Base-by-base conservation (phyloP, 2,888 invertebrate genomes). In the Polymixis flavicincta region DNA sequence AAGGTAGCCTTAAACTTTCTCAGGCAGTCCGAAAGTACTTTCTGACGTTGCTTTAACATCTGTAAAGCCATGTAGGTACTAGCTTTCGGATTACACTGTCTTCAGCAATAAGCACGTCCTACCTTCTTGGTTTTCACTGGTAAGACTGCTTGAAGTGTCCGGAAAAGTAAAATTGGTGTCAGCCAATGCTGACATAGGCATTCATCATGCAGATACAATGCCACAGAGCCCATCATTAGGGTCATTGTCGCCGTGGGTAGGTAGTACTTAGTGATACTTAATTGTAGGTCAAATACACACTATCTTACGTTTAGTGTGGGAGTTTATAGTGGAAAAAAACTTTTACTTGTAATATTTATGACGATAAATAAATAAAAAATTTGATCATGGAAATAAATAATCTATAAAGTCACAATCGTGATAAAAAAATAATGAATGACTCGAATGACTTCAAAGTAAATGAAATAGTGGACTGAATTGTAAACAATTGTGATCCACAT, bases 161-260 rank as follows among this genome's bases (percentile, higher is more conserved):
- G 48, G 13, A 57, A 65, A 59, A 37, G 14, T 3, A n/a, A 54
- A 19, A 59, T 72, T 64, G 19, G 7, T 54, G 45, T 28, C 22
- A 50, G 32, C 22, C 37, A 19, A 13, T 28, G 59, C 14, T 32
- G 32, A 2, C 32, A 32, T 32, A 32, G 32, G 32, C 25, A 42
- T 45, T 70, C 48, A 66, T 37, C 17, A 50, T 28, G 14, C 37
- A 32, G 50, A 17, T 42, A 66, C 66, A 69, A 69, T 75, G 68
- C 61, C 80, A 73, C 59, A 69, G 60, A 50, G 19, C 5, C 37
- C 55, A 72, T 73, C 69, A 83, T 81, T 77, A 81, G 54, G 82
- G 85, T 85, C 82, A 85, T 61, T 73, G 77, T 64, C 57, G 22
- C 22, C n/a, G 67, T 64, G 54, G 25, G 52, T 50, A 57, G 32